A percentile compares a stretch with the other conserved stretches of the same genome.
Conservation (phyloP, 2,888 invertebrate species). For the Zonitis immaculata region DNA sequence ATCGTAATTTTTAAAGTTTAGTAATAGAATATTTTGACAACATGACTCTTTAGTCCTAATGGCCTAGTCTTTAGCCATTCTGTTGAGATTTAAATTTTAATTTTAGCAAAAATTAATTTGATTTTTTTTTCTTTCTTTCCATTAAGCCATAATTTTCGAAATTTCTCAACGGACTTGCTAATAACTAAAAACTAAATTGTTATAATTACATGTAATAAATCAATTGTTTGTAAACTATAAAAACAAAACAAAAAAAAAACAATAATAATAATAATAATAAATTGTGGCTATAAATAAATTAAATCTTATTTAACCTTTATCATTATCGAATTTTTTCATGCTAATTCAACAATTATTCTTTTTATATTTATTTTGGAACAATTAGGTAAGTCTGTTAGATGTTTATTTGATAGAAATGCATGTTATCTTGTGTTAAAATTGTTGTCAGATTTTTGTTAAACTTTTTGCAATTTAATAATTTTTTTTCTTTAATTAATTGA, state of each 20-base stretch:
- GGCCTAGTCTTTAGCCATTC: slow-evolving; percentile 37
- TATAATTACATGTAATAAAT: slow-evolving; percentile 36
- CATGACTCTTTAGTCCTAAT: slow-evolving; percentile 31
- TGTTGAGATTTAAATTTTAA: slow-evolving; percentile 28
- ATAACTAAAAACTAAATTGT: slow-evolving; percentile 28
- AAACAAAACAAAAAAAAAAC: slow-evolving; percentile 3
- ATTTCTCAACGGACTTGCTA: slow-evolving; percentile 29
- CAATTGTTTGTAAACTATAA: slow-evolving; percentile 40
- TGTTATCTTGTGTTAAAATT: slow-evolving; percentile 38
- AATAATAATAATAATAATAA: slow-evolving; percentile 30
- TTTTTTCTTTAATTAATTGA: slow-evolving; percentile 13
- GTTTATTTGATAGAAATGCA: slow-evolving; percentile 19
- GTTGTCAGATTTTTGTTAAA: slow-evolving; percentile 39
- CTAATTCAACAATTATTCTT: slow-evolving; percentile 7
- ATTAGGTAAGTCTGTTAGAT: slow-evolving; percentile 32
- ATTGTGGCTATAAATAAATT: slow-evolving; percentile 31
- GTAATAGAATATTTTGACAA: slow-evolving; percentile 28
- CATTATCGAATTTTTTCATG: neutral
- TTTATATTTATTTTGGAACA: slow-evolving; percentile 4
- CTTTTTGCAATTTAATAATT: slow-evolving; percentile 13
- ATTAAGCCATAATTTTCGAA: neutral
- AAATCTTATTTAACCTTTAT: neutral
- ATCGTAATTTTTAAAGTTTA: slow-evolving; percentile 24
- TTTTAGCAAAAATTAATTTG: too few species aligned
- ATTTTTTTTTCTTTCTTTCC: too few species aligned